Evolutionary conservation across 2,113 vertebrate species (phyloP), one percentile per base, ranked within the genome.

Genomic region (Corythornis cristatus): DNA sequence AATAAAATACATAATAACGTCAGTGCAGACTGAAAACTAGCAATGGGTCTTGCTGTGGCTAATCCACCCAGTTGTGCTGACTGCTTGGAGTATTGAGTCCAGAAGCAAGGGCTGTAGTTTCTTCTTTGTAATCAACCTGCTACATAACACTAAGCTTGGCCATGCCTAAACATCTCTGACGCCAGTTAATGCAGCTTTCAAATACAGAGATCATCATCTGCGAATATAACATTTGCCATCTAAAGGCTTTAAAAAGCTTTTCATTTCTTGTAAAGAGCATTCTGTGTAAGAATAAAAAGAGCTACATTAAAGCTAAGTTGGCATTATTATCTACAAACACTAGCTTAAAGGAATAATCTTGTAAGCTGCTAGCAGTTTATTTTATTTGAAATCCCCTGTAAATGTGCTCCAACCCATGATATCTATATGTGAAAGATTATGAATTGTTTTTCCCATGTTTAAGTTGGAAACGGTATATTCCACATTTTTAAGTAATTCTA

Each of bases 261-360:
- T 70, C 42, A n/a, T 54, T 94, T 54, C 61, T 73, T 83, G 53
- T 64, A 60, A 87, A 83, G 71, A 53, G 28, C 4, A 1, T 92
- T 91, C 51, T 67, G 15, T 15, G 29, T 70, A 83, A 93, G 66
- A 87, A 85, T 82, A 66, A 87, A 89, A 83, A 74, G 61, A 83
- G 37, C 60, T 87, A 71, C 29, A 76, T 83, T 90, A 93, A 90
- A 93, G 54, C 66, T 80, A 89, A 85, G 1, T 48, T 92, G 60
- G 26, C 87, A 60, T 64, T 87, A 90, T 89, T 95, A 85, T 76
- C 89, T 71, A 77, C 56, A 92, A 96, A 53, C 62, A 65, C 60
- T 73, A 89, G 23, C 29, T 94, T 89, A 94, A 92, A 88, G 64
- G 23, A 95, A 88, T 89, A 64, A 85, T 80, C 75, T 87, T 83